Percentiles rank a stretch among this genome's conserved stretches.
phyloP scores from a whole-genome alignment of 2,113 vertebrate species.

The Calyptommatus sinebrachiatus region DNA sequence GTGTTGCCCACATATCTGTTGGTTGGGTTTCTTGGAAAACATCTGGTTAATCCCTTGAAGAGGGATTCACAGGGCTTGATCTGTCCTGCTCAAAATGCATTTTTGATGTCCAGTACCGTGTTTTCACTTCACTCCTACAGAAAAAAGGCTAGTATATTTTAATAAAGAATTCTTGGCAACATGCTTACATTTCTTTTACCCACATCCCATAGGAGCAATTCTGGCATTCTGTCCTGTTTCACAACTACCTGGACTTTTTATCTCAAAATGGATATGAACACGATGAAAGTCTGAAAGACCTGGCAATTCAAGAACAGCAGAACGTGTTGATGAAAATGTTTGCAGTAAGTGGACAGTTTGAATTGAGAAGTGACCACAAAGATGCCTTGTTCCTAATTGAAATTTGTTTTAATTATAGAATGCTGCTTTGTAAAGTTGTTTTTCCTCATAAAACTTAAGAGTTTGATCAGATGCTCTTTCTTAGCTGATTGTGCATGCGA shows the following conservation, averaged over 20 bases:
- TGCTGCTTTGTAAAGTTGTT: neutral
- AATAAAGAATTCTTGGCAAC: neutral
- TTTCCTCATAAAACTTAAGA: neutral
- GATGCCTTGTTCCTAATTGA: neutral
- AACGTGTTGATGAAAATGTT: slow-evolving; percentile 97
- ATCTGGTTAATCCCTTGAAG: too few species aligned
- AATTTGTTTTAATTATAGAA: neutral
- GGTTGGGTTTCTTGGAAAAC: too few species aligned
- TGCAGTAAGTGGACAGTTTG: slow-evolving; percentile 80
- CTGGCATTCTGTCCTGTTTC: slow-evolving; percentile 89
- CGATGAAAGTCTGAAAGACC: slow-evolving; percentile 77
- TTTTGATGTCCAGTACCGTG: neutral
- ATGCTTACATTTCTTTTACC: neutral
- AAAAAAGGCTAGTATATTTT: too few species aligned
- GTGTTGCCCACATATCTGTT: too few species aligned
- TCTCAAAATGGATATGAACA: slow-evolving; percentile 84
- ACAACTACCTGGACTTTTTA: slow-evolving; percentile 84
- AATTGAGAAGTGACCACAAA: neutral
- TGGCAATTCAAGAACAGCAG: slow-evolving; percentile 86
- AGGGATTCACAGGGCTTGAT: too few species aligned
- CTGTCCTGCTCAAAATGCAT: too few species aligned
- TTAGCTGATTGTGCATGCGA: neutral
- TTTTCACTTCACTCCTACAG: neutral
- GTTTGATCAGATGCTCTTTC: neutral
- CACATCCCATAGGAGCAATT: slow-evolving; percentile 83